A percentile compares a stretch with the other conserved stretches of the same genome.
Evolutionary conservation across 2,113 vertebrate genomes (phyloP).

Genomic region (Brachyhypopomus occidentalis): DNA sequence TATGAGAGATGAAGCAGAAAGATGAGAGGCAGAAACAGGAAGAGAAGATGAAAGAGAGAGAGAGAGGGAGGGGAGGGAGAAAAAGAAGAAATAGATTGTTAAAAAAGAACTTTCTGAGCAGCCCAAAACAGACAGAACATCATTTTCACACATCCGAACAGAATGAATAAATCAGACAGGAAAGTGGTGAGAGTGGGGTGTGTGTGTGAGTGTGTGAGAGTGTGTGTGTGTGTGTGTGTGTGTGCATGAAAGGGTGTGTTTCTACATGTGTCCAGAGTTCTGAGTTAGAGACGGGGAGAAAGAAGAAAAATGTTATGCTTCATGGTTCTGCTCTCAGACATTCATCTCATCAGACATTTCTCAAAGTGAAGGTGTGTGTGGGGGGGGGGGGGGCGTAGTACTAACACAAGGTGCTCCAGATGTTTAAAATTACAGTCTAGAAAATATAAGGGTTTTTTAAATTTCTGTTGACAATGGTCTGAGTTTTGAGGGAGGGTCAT

Average conservation of each 20-base stretch:
- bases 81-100: conserved; percentile 34
- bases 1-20: conserved; percentile 62
- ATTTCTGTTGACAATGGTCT: background rate
- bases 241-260: conserved; percentile 45
- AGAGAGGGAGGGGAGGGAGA: conserved; percentile 37
- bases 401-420: background rate
- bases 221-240: conserved; percentile 20
- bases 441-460: conserved; percentile 1
- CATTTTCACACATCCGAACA: background rate
- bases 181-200: conserved; percentile 1
- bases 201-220: background rate
- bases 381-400: background rate
- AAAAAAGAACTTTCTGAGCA: conserved; percentile 24
- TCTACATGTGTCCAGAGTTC: too few species aligned
- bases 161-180: too few species aligned
- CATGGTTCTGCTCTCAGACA: conserved; percentile 30
- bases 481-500: background rate
- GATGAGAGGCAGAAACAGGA: conserved; percentile 32
- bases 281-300: conserved; percentile 29
- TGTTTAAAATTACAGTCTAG: background rate
- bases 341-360: too few species aligned
- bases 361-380: conserved; percentile 25
- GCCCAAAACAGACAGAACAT: background rate
- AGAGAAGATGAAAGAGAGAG: conserved; percentile 50
- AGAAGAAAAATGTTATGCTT: conserved; percentile 38